Percentiles rank a stretch among this genome's conserved stretches.
These are phyloP conservation scores for Pangasianodon hypophthalmus DNA, from an alignment of 2,113 vertebrate genomes.

Conservation along the genomic window DNA sequence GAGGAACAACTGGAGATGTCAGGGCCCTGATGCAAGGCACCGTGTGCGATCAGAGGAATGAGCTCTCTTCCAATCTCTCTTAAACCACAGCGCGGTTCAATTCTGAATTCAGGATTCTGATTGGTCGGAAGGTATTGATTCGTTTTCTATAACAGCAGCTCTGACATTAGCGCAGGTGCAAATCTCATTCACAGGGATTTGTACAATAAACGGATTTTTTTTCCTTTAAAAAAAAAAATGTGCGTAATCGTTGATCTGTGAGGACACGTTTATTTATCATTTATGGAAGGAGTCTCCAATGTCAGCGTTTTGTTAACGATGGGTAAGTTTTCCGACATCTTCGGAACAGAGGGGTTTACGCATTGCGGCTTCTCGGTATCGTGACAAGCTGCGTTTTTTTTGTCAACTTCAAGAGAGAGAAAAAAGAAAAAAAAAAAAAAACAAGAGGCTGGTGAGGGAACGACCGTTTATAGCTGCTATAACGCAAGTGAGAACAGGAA, in stretches of 20 bases:
- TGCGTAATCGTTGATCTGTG: neutral
- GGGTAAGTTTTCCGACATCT: too few relatives aligned
- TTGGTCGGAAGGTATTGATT: neutral
- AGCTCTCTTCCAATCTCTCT: neutral
- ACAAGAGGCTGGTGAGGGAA: neutral
- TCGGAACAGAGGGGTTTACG: neutral
- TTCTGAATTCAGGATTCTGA: neutral
- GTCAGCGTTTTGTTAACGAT: neutral
- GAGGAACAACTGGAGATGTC: neutral
- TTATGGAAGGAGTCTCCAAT: neutral
- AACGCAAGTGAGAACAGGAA: neutral
- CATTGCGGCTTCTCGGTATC: neutral
- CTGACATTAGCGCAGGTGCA: neutral
- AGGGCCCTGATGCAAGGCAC: neutral
- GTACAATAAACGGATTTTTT: too few relatives aligned
- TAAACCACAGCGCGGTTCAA: neutral
- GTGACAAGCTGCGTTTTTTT: neutral
- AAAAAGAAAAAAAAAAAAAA: neutral
- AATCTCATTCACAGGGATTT: neutral
- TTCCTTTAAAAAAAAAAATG: too few relatives aligned
- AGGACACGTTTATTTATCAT: neutral
- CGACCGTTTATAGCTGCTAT: neutral
- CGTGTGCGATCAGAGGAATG: conserved; percentile 12
- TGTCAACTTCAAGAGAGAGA: neutral
- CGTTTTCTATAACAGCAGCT: neutral